Evolutionary conservation across 1,140 invertebrate species (phyloP).

Genomic region (Drosophila equinoxialis): DNA sequence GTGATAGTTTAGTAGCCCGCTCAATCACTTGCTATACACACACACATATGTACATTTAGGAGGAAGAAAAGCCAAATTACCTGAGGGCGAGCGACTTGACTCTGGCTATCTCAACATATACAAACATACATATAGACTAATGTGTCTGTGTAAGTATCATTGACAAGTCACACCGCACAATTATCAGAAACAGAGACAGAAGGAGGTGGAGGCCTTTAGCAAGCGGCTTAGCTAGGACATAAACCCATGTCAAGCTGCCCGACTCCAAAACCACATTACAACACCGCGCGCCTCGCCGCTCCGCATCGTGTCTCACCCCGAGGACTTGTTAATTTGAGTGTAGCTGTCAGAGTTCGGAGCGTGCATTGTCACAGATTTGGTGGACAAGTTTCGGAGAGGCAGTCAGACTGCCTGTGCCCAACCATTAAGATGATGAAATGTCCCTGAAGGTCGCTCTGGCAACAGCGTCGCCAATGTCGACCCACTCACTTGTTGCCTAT

Average conservation of each 20-base stretch:
- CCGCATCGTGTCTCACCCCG: background rate
- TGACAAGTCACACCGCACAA: constrained; percentile 36
- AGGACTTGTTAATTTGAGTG: constrained; percentile 51
- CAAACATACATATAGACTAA: constrained; percentile 18
- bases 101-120: background rate
- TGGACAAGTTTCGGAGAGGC: background rate
- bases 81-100: constrained; percentile 15
- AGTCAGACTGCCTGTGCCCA: background rate
- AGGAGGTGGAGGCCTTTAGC: background rate
- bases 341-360: constrained; percentile 42
- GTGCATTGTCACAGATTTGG: constrained; percentile 51
- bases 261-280: background rate
- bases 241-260: constrained; percentile 9
- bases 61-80: constrained; percentile 41
- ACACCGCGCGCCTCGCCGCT: background rate
- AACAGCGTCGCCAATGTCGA: constrained; percentile 1
- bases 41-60: background rate
- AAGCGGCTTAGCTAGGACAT: constrained; percentile 35
- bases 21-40: constrained; percentile 39
- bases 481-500: constrained; percentile 68
- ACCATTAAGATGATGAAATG: constrained; percentile 76
- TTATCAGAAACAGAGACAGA: constrained; percentile 27
- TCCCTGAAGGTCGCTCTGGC: constrained; percentile 50
- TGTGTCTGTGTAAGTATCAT: constrained; percentile 50
- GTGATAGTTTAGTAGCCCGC: constrained; percentile 8